Base-by-base conservation (phyloP, 2,113 vertebrate species). In the Turnix velox region DNA sequence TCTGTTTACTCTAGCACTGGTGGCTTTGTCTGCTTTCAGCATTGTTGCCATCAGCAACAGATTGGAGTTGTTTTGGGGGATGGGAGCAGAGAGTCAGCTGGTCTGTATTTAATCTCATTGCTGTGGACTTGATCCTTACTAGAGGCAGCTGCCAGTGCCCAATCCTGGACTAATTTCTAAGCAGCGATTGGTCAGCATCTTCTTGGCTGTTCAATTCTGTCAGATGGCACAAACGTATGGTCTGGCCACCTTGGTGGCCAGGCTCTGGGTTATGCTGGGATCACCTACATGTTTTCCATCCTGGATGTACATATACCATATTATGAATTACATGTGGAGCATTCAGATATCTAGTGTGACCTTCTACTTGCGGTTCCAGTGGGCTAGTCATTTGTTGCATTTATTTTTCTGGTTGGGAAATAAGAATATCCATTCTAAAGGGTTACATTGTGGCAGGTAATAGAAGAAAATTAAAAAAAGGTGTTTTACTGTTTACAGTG, bases 1-100 rank as follows among this genome's bases (percentile, higher is more conserved):
- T 93, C 79, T 95, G 93, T 94, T 96, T 95, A 87, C 82, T 49
- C 52, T 72, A 84, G 75, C 35, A 8, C 40, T 86, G 54, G 49
- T 94, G 79, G 35, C 91, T 96, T 95, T 95, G 84, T 96, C 94
- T 96, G 81, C 52, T 45, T 8, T 95, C 87, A 96, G 88, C 80
- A 66, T 71, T 95, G 88, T 95, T 92, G 94, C 83, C 81, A 83
- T 82, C 88, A 80, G 90, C 3, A 52, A 93, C 93, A 97, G 94
- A 95, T 49, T 94, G 95, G 84, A 83, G 46, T 84, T 93, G 85
- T 91, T 96, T 90, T 62, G 57, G 83, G 91, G 91, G 92, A 92
- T 46, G 85, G 96, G 80, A 78, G 37, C 84, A 65, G 66, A 45
- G 54, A 96, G 81, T 96, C 95, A 87, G 94, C 95, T 95, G 94